phyloP scores from a whole-genome alignment of 2,797 vertebrate genomes.

The Holocentrus rufus region DNA sequence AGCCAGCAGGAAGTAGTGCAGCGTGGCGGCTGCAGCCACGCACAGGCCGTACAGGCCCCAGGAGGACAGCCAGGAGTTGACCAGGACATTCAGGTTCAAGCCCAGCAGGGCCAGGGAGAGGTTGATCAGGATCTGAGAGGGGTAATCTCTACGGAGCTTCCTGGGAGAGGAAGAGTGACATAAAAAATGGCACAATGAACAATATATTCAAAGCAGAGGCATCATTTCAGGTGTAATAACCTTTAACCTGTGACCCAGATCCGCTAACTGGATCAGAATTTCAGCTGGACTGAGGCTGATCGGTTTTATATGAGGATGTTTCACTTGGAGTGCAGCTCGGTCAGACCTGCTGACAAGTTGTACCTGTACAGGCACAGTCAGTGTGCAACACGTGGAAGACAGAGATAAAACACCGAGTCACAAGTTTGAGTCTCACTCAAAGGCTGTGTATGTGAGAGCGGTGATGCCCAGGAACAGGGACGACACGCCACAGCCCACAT shows the following conservation, averaged over 20 bases:
- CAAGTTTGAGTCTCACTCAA: conserved; percentile 83
- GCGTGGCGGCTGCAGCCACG: conserved; percentile 72
- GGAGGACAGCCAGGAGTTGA: conserved; percentile 88
- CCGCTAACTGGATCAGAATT: too few relatives aligned
- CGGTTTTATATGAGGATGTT: background rate
- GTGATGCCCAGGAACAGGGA: conserved; percentile 89
- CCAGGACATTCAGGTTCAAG: conserved; percentile 87
- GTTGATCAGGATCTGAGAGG: conserved; percentile 92
- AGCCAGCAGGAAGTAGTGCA: conserved; percentile 91
- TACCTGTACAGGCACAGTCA: too few relatives aligned
- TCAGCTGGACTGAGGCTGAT: too few relatives aligned
- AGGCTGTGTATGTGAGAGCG: conserved; percentile 85
- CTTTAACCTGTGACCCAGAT: too few relatives aligned
- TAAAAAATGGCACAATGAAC: too few relatives aligned
- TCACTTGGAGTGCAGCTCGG: too few relatives aligned
- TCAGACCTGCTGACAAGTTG: too few relatives aligned
- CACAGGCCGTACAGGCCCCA: conserved; percentile 82
- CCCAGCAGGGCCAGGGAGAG: conserved; percentile 87
- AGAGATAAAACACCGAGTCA: background rate
- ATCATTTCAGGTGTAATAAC: too few relatives aligned
- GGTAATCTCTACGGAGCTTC: conserved; percentile 87
- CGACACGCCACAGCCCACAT: conserved; percentile 88
- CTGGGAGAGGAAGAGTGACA: conserved; percentile 55
- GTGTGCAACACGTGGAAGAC: background rate
- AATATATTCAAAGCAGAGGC: too few relatives aligned